These are phyloP conservation scores for Elachura formosa DNA, from an alignment of 2,113 vertebrate species.

Conservation along the genomic window DNA sequence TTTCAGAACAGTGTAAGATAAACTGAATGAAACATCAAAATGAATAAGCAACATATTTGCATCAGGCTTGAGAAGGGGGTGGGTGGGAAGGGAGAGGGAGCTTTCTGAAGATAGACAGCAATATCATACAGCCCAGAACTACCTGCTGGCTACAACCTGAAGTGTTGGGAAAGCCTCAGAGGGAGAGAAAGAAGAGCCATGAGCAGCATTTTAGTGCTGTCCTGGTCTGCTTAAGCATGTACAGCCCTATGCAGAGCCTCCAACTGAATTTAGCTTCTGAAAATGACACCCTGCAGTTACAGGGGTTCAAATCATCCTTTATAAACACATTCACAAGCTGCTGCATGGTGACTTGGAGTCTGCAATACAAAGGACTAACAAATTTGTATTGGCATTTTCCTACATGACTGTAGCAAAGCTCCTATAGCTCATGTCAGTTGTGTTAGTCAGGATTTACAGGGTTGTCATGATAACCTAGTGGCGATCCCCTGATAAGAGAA, in stretches of 20 bases:
- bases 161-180: neutral
- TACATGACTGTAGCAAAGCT: fast-evolving
- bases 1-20: neutral
- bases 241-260: neutral
- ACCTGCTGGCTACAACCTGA: neutral
- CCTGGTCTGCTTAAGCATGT: neutral
- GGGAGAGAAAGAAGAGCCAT: neutral
- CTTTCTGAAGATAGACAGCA: neutral
- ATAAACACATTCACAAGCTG: neutral
- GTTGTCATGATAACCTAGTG: neutral
- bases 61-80: neutral
- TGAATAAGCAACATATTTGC: neutral
- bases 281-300: neutral
- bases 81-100: neutral
- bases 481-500: neutral
- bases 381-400: neutral
- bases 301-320: neutral
- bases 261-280: neutral
- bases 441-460: neutral
- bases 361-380: neutral
- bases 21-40: neutral
- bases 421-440: fast-evolving
- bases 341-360: neutral
- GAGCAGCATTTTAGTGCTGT: neutral
- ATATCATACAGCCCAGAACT: neutral